Conservation (phyloP, 1,140 invertebrate genomes). For the Proctacanthus coquilletti region DNA sequence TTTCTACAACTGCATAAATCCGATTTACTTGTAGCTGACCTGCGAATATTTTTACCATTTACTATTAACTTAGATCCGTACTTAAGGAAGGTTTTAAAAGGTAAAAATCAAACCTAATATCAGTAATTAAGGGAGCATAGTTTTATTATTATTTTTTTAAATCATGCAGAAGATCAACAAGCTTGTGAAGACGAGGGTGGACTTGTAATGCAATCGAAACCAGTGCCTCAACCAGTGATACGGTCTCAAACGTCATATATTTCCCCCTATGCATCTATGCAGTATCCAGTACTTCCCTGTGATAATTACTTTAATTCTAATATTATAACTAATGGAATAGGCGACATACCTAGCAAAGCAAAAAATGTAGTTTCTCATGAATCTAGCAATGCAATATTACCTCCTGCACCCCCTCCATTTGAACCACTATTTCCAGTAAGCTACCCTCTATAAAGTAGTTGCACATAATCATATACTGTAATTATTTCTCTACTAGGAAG, state of each 20-base stretch:
- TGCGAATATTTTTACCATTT: conserved; percentile 90
- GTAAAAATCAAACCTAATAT: conserved; percentile 29
- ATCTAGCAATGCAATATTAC: too few relatives aligned
- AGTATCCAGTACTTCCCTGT: too few relatives aligned
- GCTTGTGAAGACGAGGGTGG: conserved; percentile 42
- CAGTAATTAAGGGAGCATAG: fast-evolving
- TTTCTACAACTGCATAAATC: conserved; percentile 78
- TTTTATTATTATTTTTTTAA: conserved; percentile 1
- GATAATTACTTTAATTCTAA: too few relatives aligned
- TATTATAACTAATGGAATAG: too few relatives aligned
- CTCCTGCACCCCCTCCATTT: too few relatives aligned
- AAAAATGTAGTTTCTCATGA: too few relatives aligned
- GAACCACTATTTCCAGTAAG: too few relatives aligned
- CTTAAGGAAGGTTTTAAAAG: conserved; percentile 88
- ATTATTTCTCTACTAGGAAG: conserved; percentile 44
- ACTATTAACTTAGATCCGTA: conserved; percentile 95
- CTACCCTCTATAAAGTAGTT: too few relatives aligned
- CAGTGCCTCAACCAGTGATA: conserved; percentile 15
- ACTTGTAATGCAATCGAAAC: conserved; percentile 22
- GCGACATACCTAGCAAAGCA: too few relatives aligned
- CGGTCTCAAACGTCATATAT: conserved; percentile 5
- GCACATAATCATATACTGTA: too few relatives aligned
- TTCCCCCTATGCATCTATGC: conserved; percentile 16
- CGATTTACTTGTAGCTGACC: conserved; percentile 64
- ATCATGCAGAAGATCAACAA: conserved; percentile 45